Conservation (phyloP, 2,113 vertebrate species). For the Turdus rufiventris region DNA sequence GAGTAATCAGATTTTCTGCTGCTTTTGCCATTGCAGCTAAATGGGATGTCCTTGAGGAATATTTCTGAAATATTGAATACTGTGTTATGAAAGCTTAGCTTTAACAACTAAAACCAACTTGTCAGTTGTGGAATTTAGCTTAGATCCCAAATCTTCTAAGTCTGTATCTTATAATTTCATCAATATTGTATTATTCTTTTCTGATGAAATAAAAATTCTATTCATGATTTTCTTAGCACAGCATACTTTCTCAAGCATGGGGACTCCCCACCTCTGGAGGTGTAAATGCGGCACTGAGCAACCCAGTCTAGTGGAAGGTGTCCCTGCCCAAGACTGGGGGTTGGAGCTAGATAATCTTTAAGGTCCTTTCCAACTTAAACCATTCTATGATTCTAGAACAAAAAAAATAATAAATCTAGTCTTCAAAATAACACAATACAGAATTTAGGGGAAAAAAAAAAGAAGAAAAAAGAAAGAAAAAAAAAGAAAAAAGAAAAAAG, state of each 20-base stretch:
- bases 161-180: neutral
- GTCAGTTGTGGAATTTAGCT: neutral
- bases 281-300: neutral
- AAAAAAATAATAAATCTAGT: neutral
- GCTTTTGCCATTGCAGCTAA: slow-evolving; percentile 63
- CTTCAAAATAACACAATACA: neutral
- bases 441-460: neutral
- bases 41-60: slow-evolving; percentile 28
- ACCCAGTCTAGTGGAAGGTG: neutral
- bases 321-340: neutral
- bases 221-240: neutral
- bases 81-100: neutral
- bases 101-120: neutral
- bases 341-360: neutral
- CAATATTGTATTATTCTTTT: neutral
- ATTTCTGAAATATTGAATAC: slow-evolving; percentile 49
- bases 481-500: no score
- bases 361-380: neutral
- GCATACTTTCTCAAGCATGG: neutral
- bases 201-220: neutral
- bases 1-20: slow-evolving; percentile 73
- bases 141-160: neutral
- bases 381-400: neutral
- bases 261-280: neutral
- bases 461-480: no score